Evolutionary conservation across 1,140 invertebrate genomes (phyloP), one percentile per base, ranked within the genome.

Genomic region (Nilaparvata lugens): DNA sequence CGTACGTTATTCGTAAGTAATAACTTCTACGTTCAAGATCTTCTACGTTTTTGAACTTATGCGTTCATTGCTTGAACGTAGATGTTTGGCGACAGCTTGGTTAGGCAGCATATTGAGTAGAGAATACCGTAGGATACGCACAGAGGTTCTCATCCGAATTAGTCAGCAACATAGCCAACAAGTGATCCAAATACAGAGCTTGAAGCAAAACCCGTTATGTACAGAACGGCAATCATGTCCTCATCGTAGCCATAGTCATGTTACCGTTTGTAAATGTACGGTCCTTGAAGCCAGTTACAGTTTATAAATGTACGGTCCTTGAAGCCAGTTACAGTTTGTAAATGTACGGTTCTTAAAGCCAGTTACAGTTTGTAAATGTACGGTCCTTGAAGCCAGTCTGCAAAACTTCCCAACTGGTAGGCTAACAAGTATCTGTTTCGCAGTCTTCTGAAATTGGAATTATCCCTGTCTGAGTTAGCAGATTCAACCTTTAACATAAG

Each of bases 251-350:
- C 83, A 73, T 86, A 87, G 60, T 80, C 75, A 56, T 78, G 78
- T 69, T 87, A 87, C 0, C 87, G 71, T 65, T 82, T 81, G 67
- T 87, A 87, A 4, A 87, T 75, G 69, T 87, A 86, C 1, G 85
- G 85, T 4, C 85, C 85, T 75, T 87, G 85, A 1, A 87, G n/a
- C n/a, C n/a, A n/a, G 78, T 69, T 87, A 87, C 0, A 87, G 71
- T 65, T 82, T 81, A 66, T 87, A 87, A 4, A 87, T 75, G 69
- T 87, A 86, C 1, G 85, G 85, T 4, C 85, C 85, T 75, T 87
- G 85, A 1, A 87, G n/a, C n/a, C n/a, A n/a, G 78, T 69, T 87
- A 87, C 0, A 87, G 71, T 65, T 82, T 81, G 67, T 87, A 87
- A 4, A 87, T 75, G 69, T 87, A 86, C 1, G 85, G 85, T 4